Evolutionary conservation across 2,113 vertebrate species (phyloP).

Genomic region (Hippocampus mohnikei): DNA sequence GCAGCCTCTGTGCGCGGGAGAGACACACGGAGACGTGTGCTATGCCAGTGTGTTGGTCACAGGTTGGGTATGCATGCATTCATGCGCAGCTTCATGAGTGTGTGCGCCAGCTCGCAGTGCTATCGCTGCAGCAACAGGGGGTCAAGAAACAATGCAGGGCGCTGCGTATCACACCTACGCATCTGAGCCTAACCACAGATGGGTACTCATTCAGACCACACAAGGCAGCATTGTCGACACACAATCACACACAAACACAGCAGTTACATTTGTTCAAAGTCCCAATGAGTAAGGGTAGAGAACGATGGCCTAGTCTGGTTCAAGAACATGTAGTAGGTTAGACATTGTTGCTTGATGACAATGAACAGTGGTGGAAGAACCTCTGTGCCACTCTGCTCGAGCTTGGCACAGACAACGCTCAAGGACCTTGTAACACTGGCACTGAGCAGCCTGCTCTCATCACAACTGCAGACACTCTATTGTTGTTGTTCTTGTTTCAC

Average conservation of each 20-base stretch:
- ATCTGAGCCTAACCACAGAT: constrained; percentile 14
- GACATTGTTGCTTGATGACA: constrained; percentile 34
- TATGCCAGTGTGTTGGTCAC: constrained; percentile 29
- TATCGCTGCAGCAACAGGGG: constrained; percentile 45
- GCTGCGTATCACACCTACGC: constrained; percentile 6
- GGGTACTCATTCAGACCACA: constrained; percentile 13
- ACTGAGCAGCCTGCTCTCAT: constrained; percentile 48
- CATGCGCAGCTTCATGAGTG: constrained; percentile 45
- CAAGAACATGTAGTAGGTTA: constrained; percentile 26
- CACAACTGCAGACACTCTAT: constrained; percentile 43
- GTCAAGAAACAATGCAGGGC: constrained; percentile 37
- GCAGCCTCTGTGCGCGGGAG: neutral
- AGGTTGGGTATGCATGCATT: constrained; percentile 26
- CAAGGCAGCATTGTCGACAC: constrained; percentile 10
- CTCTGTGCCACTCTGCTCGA: constrained; percentile 51
- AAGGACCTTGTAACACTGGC: constrained; percentile 56
- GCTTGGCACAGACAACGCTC: constrained; percentile 46
- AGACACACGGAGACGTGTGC: neutral
- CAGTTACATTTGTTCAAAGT: neutral
- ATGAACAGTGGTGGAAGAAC: constrained; percentile 37
- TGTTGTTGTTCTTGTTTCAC: constrained; percentile 37
- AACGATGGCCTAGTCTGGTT: constrained; percentile 11
- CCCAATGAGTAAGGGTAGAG: constrained; percentile 25
- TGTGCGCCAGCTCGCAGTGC: constrained; percentile 8
- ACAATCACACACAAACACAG: constrained; percentile 9